A percentile compares a stretch with the other conserved stretches of the same genome.
Conservation (phyloP, 2,113 vertebrate genomes). For the Reinhardtius hippoglossoides region DNA sequence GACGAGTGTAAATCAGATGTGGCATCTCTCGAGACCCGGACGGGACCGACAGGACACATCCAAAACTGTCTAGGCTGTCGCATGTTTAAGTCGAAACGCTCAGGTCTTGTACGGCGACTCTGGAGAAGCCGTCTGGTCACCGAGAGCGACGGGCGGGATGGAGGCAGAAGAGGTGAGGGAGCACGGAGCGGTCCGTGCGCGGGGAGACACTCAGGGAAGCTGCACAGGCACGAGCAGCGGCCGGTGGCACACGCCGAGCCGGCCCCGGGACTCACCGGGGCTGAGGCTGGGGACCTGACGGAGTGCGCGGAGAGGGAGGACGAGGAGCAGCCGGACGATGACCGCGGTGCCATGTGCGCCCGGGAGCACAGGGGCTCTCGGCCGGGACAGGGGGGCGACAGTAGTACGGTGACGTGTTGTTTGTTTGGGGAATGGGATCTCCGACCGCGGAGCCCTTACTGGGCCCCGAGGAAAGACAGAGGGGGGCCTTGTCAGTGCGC, state of each 20-base stretch:
- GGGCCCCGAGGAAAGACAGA: conserved; percentile 71
- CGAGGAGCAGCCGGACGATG: conserved; percentile 70
- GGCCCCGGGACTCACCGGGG: conserved; percentile 47
- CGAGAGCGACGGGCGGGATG: conserved; percentile 84
- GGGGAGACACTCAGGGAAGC: conserved; percentile 75
- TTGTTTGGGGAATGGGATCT: conserved; percentile 86
- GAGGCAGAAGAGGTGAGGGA: conserved; percentile 78
- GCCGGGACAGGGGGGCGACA: conserved; percentile 81
- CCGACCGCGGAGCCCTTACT: conserved; percentile 66
- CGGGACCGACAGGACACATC: conserved; percentile 78
- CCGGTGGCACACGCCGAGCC: conserved; percentile 68
- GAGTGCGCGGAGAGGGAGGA: conserved; percentile 74
- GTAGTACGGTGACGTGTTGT: conserved; percentile 88
- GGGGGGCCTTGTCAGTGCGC: conserved; percentile 58
- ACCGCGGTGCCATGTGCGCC: conserved; percentile 75
- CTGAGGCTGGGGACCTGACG: conserved; percentile 69
- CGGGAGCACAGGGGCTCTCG: conserved; percentile 69
- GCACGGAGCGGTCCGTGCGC: conserved; percentile 65
- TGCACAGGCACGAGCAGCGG: conserved; percentile 75
- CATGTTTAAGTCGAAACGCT: conserved; percentile 98
- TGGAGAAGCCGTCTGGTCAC: conserved; percentile 95
- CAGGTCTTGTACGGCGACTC: conserved; percentile 97
- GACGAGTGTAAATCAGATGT: conserved; percentile 73
- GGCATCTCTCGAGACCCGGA: conserved; percentile 74
- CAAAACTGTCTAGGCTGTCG: conserved; percentile 85